Percentiles rank a stretch among this genome's conserved stretches.
These are phyloP conservation scores for Pyrrhosoma nymphula DNA, from an alignment of 2,888 invertebrate species.

Conservation along the genomic window DNA sequence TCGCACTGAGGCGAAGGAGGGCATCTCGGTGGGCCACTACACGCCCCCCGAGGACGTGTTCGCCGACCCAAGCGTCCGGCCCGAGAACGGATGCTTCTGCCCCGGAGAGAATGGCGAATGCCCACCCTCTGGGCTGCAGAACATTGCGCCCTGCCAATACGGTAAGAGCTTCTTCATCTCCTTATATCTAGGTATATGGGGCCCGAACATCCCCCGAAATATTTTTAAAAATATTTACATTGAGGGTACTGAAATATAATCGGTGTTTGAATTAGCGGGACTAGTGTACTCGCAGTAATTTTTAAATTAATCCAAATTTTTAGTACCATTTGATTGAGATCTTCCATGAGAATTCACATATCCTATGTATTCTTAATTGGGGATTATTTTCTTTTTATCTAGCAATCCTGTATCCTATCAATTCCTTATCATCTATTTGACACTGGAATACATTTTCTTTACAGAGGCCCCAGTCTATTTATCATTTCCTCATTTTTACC, in stretches of 20 bases:
- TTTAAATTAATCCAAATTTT: no score
- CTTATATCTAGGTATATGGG: constrained; percentile 36
- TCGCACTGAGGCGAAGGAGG: constrained; percentile 85
- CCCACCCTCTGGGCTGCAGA: constrained; percentile 88
- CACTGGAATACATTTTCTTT: constrained; percentile 71
- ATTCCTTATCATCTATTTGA: neutral
- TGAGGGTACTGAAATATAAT: no score
- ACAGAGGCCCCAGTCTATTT: constrained; percentile 92
- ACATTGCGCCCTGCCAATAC: constrained; percentile 92
- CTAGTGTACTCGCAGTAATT: no score
- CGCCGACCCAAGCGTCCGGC: constrained; percentile 83
- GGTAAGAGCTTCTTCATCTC: constrained; percentile 83
- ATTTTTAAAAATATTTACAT: no score
- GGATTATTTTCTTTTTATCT: no score
- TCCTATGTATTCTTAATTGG: no score
- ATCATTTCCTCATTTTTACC: constrained; percentile 94
- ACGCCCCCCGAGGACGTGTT: constrained; percentile 86
- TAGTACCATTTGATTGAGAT: no score
- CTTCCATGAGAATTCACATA: no score
- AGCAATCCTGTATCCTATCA: neutral
- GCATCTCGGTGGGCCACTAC: constrained; percentile 84
- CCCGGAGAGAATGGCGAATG: constrained; percentile 84
- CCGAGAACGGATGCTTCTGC: constrained; percentile 88
- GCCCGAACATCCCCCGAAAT: neutral
- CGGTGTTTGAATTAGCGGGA: no score